phyloP scores from a whole-genome alignment of 2,797 vertebrate genomes.

The Remorina albescens region DNA sequence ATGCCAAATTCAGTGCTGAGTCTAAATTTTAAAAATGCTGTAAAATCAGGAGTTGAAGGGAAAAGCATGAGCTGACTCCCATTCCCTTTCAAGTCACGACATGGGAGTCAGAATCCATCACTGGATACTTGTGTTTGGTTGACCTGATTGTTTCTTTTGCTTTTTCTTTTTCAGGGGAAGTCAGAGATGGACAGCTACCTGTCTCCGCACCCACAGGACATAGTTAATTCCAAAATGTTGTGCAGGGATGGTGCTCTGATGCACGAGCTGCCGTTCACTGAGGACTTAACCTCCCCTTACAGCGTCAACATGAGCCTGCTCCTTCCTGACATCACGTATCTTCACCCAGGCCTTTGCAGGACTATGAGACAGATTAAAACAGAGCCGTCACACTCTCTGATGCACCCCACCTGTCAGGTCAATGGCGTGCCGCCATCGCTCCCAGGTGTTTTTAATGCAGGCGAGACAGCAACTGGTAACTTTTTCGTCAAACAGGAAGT shows the following conservation, averaged over 20 bases:
- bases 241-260: constrained; percentile 88
- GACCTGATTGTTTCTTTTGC: constrained; percentile 20
- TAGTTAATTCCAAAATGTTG: constrained; percentile 89
- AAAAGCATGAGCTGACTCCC: background rate
- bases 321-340: constrained; percentile 92
- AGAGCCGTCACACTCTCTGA: constrained; percentile 88
- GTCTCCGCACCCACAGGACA: constrained; percentile 84
- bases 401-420: constrained; percentile 85
- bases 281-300: constrained; percentile 91
- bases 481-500: constrained; percentile 96
- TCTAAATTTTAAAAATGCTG: constrained; percentile 36
- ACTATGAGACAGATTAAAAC: constrained; percentile 92
- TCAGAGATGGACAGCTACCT: constrained; percentile 95
- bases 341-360: constrained; percentile 93
- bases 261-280: constrained; percentile 90
- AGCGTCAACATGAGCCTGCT: constrained; percentile 98
- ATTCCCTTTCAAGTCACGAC: background rate
- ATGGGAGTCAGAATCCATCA: background rate
- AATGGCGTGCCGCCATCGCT: constrained; percentile 80
- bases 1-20: constrained; percentile 71
- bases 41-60: background rate
- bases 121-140: background rate
- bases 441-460: constrained; percentile 88
- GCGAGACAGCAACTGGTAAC: constrained; percentile 83
- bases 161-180: constrained; percentile 84